phyloP scores from a whole-genome alignment of 2,113 vertebrate genomes.

The Engraulis encrasicolus region DNA sequence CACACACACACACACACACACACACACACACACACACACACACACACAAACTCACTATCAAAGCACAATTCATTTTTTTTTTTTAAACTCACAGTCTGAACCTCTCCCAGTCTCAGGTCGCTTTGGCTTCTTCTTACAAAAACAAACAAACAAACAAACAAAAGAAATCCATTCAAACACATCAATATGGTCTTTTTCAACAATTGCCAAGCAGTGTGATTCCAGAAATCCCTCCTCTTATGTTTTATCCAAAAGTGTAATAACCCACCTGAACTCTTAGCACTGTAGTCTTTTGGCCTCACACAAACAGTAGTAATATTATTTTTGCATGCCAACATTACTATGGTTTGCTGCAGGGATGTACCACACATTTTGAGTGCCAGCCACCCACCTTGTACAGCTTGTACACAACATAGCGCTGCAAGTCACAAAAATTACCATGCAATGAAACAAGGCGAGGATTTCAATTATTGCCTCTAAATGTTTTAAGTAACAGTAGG shows the following conservation, averaged over 20 bases:
- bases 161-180: background rate
- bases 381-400: background rate
- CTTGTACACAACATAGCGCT: background rate
- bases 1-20: background rate
- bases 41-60: background rate
- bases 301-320: background rate
- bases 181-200: background rate
- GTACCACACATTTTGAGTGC: background rate
- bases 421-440: conserved; percentile 11
- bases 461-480: conserved; percentile 8
- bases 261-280: background rate
- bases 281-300: background rate
- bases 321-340: background rate
- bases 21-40: background rate
- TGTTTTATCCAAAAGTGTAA: background rate
- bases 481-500: conserved; percentile 11
- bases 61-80: too few relatives aligned
- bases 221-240: background rate
- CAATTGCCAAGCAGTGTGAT: background rate
- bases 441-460: background rate
- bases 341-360: background rate
- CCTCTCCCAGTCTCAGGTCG: background rate
- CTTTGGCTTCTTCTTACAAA: background rate
- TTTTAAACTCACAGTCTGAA: background rate
- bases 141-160: too few relatives aligned